Percentiles rank a stretch among this genome's conserved stretches.
Evolutionary conservation across 2,797 vertebrate genomes (phyloP).

Genomic region (Anas acuta): DNA sequence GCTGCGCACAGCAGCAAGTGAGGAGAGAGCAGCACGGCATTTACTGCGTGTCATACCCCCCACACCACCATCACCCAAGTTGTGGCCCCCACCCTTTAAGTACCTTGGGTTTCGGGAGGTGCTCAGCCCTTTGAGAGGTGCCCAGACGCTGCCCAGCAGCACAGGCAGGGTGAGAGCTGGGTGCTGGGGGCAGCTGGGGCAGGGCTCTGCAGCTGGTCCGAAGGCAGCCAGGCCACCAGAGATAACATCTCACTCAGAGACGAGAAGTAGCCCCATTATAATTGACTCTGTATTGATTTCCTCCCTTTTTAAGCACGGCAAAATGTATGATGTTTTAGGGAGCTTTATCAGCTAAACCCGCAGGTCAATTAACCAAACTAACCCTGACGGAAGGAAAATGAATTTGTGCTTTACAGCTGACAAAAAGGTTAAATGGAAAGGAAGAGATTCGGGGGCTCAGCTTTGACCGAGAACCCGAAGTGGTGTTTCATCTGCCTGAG

Average conservation of each 20-base stretch:
- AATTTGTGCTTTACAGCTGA: neutral
- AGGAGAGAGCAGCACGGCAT: neutral
- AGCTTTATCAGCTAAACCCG: neutral
- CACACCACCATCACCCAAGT: too few relatives aligned
- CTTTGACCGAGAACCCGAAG: neutral
- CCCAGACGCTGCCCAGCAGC: neutral
- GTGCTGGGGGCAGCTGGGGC: too few relatives aligned
- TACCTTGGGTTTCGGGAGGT: neutral
- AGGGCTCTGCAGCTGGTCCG: neutral
- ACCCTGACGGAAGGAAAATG: neutral
- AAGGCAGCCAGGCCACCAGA: accelerated
- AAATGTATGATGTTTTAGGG: neutral
- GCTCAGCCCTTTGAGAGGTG: neutral
- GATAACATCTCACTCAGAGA: neutral
- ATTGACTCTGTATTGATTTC: neutral
- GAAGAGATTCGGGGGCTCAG: neutral
- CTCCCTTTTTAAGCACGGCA: neutral
- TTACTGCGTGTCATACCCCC: too few relatives aligned
- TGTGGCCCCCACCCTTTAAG: neutral
- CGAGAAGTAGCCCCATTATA: neutral
- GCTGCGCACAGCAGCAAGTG: neutral
- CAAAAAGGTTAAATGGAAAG: neutral
- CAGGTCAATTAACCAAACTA: neutral
- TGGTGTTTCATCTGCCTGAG: neutral
- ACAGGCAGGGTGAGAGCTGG: neutral